Conservation (phyloP, 2,797 vertebrate species). For the Acrossocheilus wenchowensis region DNA sequence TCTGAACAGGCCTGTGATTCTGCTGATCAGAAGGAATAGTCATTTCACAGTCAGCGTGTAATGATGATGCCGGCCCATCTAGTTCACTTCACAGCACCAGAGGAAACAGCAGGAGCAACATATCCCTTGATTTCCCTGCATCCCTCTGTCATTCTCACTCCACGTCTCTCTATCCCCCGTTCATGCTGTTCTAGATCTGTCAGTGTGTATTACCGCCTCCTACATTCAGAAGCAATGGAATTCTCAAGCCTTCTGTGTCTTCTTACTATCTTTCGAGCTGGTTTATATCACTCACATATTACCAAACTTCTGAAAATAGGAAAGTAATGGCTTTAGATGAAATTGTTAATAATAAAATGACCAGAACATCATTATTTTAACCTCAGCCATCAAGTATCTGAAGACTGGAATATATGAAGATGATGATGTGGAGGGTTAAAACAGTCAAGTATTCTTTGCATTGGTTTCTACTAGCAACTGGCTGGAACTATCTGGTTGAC, state of each 20-base stretch:
- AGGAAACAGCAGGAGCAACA: constrained; percentile 15
- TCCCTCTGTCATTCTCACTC: not conserved
- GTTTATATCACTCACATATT: not conserved
- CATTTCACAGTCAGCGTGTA: not conserved
- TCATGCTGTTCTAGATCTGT: constrained; percentile 57
- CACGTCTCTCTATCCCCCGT: constrained; percentile 10
- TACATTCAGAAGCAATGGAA: constrained; percentile 34
- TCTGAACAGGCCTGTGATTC: not conserved
- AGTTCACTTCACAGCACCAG: constrained; percentile 12
- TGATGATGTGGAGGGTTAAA: not conserved
- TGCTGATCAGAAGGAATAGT: not conserved
- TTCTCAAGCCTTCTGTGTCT: constrained; percentile 33
- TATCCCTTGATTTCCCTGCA: constrained; percentile 19
- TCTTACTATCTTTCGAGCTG: not conserved
- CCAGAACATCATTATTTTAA: not conserved
- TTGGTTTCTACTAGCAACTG: not conserved
- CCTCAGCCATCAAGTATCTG: not conserved
- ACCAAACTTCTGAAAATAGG: not conserved
- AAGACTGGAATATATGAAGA: not conserved
- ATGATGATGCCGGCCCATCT: constrained; percentile 18
- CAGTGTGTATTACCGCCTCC: constrained; percentile 46
- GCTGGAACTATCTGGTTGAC: not conserved
- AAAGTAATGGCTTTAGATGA: not conserved
- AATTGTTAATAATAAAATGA: not conserved
- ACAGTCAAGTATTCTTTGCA: not conserved